phyloP scores from a whole-genome alignment of 2,113 vertebrate genomes.

The Shinisaurus crocodilurus region DNA sequence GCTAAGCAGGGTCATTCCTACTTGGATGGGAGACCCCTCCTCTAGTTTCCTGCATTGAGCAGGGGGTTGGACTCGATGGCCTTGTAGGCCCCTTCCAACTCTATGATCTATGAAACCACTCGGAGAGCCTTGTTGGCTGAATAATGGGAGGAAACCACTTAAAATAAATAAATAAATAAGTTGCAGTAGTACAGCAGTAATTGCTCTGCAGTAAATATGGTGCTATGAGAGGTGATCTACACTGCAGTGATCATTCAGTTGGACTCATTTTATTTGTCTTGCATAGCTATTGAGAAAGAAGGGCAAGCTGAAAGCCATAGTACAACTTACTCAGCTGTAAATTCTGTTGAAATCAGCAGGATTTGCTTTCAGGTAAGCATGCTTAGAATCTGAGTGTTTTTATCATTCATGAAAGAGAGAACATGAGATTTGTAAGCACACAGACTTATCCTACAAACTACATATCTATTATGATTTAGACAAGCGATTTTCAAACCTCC shows the following conservation, averaged over 20 bases:
- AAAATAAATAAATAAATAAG: no score
- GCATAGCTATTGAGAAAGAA: background rate
- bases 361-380: background rate
- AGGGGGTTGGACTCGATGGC: no score
- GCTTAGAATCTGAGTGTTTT: background rate
- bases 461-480: background rate
- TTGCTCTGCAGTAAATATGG: background rate
- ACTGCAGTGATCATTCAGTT: background rate
- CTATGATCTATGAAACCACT: no score
- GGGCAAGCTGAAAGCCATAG: background rate
- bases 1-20: no score
- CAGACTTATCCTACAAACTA: background rate
- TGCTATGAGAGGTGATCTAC: background rate
- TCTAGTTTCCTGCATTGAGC: no score
- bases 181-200: background rate
- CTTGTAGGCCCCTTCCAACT: no score
- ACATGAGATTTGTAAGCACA: background rate
- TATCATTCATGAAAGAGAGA: background rate
- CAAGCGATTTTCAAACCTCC: background rate
- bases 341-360: background rate
- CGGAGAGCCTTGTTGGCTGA: no score
- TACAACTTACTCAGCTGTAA: background rate
- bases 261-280: background rate
- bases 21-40: no score
- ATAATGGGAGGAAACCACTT: no score